Evolutionary conservation across 2,113 vertebrate species (phyloP).

Genomic region (Nothobranchius kuhntae): DNA sequence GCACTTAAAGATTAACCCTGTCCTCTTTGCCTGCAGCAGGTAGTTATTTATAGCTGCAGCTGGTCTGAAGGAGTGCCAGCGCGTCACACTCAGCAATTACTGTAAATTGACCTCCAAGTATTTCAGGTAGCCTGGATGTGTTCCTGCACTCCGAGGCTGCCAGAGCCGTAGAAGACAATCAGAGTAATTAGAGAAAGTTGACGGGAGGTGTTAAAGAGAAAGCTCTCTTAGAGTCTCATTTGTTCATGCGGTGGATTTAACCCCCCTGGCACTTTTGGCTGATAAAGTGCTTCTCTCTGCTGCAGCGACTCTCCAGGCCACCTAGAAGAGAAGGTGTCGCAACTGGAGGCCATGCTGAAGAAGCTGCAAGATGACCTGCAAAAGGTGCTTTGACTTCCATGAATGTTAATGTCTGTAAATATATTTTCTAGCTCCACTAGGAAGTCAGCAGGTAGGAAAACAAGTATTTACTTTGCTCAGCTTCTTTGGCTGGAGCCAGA

Average conservation of each 20-base stretch:
- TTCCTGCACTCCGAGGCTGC: slow-evolving; percentile 5
- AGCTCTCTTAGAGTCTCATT: background rate
- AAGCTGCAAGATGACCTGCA: slow-evolving; percentile 89
- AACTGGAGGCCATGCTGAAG: slow-evolving; percentile 88
- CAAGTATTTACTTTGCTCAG: slow-evolving; percentile 34
- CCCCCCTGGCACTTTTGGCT: background rate
- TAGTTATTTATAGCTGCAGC: slow-evolving; percentile 11
- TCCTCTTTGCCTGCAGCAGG: background rate
- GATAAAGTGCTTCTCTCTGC: slow-evolving; percentile 37
- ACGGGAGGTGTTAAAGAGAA: background rate
- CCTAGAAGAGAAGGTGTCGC: slow-evolving; percentile 89
- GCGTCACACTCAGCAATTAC: slow-evolving; percentile 22
- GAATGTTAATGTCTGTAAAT: slow-evolving; percentile 51
- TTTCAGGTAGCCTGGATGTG: slow-evolving; percentile 12
- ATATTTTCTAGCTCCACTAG: slow-evolving; percentile 50
- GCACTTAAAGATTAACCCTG: too few relatives aligned
- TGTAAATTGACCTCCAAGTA: slow-evolving; percentile 34
- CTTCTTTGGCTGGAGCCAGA: slow-evolving; percentile 33
- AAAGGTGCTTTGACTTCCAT: slow-evolving; percentile 81
- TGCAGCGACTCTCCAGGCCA: slow-evolving; percentile 79
- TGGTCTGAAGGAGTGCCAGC: slow-evolving; percentile 7
- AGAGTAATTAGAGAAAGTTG: slow-evolving; percentile 28
- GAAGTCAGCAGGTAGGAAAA: slow-evolving; percentile 51
- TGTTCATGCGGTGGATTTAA: slow-evolving; percentile 9
- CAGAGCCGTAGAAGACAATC: slow-evolving; percentile 21